Percentiles rank a stretch among this genome's conserved stretches.
Evolutionary conservation across 2,113 vertebrate species (phyloP).

Genomic region (Stegostoma tigrinum): DNA sequence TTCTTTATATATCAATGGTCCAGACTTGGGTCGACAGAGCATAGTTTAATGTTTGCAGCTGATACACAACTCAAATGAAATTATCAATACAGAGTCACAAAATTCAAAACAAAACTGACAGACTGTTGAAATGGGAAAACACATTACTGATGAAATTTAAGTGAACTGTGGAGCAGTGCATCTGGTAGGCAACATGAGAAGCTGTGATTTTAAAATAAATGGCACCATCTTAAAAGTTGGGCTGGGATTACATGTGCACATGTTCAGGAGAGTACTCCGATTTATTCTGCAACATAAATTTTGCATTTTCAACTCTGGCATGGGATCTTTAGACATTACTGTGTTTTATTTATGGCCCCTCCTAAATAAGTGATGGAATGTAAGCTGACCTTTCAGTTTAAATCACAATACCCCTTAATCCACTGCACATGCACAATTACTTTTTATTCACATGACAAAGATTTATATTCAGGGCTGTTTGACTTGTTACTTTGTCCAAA

Average conservation of each 20-base stretch:
- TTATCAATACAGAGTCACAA: background rate
- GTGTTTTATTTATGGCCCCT: background rate
- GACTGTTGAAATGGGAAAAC: background rate
- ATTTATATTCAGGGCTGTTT: background rate
- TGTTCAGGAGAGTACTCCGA: background rate
- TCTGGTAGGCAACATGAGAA: background rate
- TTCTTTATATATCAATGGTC: too few species aligned
- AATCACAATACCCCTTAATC: background rate
- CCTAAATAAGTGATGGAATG: background rate
- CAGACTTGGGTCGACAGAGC: too few species aligned
- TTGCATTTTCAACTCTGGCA: background rate
- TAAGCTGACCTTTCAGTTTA: background rate
- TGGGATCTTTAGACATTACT: background rate
- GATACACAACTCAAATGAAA: too few species aligned
- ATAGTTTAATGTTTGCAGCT: too few species aligned
- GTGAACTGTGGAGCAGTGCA: background rate
- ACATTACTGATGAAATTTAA: background rate
- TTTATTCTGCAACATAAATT: background rate
- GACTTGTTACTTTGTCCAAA: background rate
- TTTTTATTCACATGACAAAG: background rate
- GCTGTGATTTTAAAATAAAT: background rate
- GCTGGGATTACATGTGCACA: background rate
- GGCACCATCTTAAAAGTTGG: background rate
- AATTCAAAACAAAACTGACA: background rate
- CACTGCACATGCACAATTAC: background rate